Base-by-base conservation (phyloP, 2,888 invertebrate species). In the Hypsopygia costalis region DNA sequence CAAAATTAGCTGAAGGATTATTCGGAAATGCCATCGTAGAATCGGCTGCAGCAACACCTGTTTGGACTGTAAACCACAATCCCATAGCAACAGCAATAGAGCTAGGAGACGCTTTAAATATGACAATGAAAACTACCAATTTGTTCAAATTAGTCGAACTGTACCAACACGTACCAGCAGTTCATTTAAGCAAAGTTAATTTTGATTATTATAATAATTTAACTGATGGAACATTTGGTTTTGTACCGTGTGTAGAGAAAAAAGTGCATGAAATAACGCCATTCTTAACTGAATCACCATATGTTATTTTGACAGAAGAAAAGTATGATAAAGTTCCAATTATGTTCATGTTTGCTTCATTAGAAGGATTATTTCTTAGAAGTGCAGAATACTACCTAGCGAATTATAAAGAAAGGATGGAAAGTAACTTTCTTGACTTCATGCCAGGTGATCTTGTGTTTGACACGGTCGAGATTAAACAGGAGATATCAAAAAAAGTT, bases 1-100 rank as follows among this genome's bases (percentile, higher is more conserved):
- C 73, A 0, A 55, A 57, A 7, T 51, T 58, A 49, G 49, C 55
- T 5, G 56, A 51, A 39, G 62, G 62, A 1, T 44, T 73, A 0
- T 71, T 67, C 27, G 47, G 56, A 6, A 56, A 53, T 41, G 72
- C 64, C 3, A 66, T 75, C 5, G 41, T 62, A 0, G 67, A 66
- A 43, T 64, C 64, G 4, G 69, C 52, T 3, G 44, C 58, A 27
- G 54, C 54, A 1, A 54, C 54, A 4, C 31, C 57, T 11, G 59
- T 62, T 11, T 66, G 63, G 62, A 46, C 62, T 3, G 36, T 53
- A 3, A 61, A 63, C 36, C 22, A 36, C 8, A 30, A 57, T 30
- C 67, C 66, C 1, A 40, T 62, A 9, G 34, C 38, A 25, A 63
- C 62, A 3, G 69, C 68, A 3, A 30, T 36, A 3, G 40, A 49